phyloP scores from a whole-genome alignment of 2,113 vertebrate genomes.

The Menidia beryllina region DNA sequence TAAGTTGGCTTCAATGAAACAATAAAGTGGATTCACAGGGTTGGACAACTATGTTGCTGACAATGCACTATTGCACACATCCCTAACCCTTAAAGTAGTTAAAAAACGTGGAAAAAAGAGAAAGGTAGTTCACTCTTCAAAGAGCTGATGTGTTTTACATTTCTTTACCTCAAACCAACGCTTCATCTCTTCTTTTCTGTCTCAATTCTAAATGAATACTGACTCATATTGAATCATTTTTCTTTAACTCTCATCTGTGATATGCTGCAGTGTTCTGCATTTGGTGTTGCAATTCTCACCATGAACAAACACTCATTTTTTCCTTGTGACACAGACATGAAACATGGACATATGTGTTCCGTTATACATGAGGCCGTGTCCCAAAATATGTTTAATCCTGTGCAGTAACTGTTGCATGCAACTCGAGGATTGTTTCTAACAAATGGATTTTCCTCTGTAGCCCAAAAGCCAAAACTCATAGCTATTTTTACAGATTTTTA shows the following conservation, averaged over 20 bases:
- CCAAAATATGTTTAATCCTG: slow-evolving; percentile 29
- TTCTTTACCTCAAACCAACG: neutral
- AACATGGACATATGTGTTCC: slow-evolving; percentile 72
- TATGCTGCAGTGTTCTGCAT: neutral
- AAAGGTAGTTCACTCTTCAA: too few species aligned
- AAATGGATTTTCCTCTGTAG: neutral
- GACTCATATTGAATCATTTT: too few species aligned
- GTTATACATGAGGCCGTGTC: slow-evolving; percentile 22
- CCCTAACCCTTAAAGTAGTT: too few species aligned
- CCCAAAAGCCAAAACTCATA: slow-evolving; percentile 8
- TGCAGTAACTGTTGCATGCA: too few species aligned
- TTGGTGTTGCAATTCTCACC: slow-evolving; percentile 51
- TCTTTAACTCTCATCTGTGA: too few species aligned
- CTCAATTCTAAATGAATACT: neutral
- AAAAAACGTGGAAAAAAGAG: neutral
- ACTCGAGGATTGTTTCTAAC: neutral
- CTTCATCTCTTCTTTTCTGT: neutral
- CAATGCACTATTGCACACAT: too few species aligned
- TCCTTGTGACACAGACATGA: slow-evolving; percentile 57
- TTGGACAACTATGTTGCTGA: too few species aligned
- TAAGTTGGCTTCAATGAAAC: neutral
- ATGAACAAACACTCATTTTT: slow-evolving; percentile 60
- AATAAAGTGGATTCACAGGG: too few species aligned
- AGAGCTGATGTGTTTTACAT: neutral
- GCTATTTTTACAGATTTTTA: neutral